Base-by-base conservation (phyloP, 2,797 vertebrate species). In the Bovichtus variegatus region DNA sequence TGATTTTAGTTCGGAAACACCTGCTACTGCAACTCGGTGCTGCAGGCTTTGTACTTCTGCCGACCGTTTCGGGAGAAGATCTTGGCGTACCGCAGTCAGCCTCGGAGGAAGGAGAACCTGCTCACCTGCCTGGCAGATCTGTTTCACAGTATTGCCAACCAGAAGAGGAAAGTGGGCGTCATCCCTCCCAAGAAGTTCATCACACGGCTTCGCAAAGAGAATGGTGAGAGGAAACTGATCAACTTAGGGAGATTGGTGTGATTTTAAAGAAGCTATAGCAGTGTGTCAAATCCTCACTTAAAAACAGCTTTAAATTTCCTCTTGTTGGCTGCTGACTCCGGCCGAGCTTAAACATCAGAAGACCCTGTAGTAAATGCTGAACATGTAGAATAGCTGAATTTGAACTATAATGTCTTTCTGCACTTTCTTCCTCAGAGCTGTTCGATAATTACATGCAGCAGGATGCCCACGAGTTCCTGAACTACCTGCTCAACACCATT, bases 391-490 rank as follows among this genome's bases (percentile, higher is more conserved):
- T 41, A 67, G 15, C 46, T 67, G 15, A 59, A 47, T 61, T 81
- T 34, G 68, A 94, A 92, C 89, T 19, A 92, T 95, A 19, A 83
- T 19, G 8, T 71, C 16, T 47, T n/a, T 60, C 1, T 34, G 8
- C 31, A 6, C 55, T 74, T 71, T 66, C 9, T 38, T 25, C 43
- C 29, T 38, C 91, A 99, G 98, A 99, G 94, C 95, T 99, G 80
- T 99, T 99, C 93, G 98, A 99, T 93, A 99, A 99, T 95, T 99
- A 99, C 95, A 99, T 99, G 98, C 98, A 99, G 85, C 98, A 99
- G 93, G 98, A 99, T 85, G 98, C 98, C 43, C 98, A 99, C 0
- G 98, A 99, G 87, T 99, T 99, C 95, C 95, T 99, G 85, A 99
- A 99, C 94, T 99, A 99, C 94, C 95, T 99, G 92, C 95, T 99